These are phyloP conservation scores for Troglohyphantes excavatus DNA, from an alignment of 2,888 invertebrate genomes.

Conservation along the genomic window DNA sequence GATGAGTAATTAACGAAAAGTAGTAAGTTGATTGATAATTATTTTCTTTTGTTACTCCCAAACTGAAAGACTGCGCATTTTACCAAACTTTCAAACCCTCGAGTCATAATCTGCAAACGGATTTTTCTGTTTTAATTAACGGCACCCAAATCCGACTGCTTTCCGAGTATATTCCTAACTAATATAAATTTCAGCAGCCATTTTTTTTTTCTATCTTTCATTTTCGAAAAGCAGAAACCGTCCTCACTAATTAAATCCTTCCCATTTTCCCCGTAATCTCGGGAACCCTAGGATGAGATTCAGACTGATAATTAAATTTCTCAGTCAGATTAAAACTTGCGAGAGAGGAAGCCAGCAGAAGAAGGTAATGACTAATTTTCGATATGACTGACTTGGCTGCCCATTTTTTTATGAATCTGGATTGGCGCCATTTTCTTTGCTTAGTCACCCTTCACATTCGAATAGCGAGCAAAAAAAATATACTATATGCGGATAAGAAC, in stretches of 20 bases:
- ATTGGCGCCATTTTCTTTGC: neutral
- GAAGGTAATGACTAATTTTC: neutral
- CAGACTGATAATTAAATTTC: slow-evolving; percentile 1
- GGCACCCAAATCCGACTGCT: neutral
- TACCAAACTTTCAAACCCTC: neutral
- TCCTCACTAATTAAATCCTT: slow-evolving; percentile 1
- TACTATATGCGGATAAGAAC: neutral
- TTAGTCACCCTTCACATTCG: neutral
- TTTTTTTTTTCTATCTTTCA: neutral
- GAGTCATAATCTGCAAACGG: neutral
- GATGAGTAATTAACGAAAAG: neutral
- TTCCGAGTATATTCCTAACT: neutral
- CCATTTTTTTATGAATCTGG: neutral
- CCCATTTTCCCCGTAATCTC: neutral
- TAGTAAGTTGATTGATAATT: neutral
- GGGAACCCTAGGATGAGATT: neutral
- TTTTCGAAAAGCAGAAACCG: neutral
- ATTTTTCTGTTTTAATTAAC: neutral
- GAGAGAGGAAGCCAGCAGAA: neutral
- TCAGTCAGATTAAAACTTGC: neutral
- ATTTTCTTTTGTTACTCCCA: neutral
- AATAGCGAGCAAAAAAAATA: neutral
- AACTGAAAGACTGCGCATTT: neutral
- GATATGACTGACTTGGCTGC: slow-evolving; percentile 1
- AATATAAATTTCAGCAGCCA: neutral